phyloP scores from a whole-genome alignment of 2,113 vertebrate species.

The Heterochromis multidens region DNA sequence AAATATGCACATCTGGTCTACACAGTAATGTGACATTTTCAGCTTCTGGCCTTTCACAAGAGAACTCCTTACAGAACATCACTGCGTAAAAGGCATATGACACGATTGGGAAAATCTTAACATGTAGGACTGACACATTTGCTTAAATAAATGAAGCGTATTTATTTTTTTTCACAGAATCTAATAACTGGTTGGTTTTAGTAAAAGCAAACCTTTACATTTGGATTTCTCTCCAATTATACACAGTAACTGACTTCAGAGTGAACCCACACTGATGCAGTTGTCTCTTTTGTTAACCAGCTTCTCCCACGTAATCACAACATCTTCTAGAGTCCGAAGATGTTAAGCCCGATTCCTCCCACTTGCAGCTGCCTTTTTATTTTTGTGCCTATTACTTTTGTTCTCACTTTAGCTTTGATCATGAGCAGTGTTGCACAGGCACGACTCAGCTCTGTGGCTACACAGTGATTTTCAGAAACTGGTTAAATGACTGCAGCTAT shows the following conservation, averaged over 20 bases:
- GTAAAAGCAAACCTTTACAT: neutral
- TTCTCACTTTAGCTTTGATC: conserved; percentile 17
- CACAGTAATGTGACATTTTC: neutral
- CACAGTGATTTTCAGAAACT: neutral
- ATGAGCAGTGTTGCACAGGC: neutral
- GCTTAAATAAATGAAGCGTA: neutral
- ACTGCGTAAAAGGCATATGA: neutral
- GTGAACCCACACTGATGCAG: conserved; percentile 42
- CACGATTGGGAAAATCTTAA: neutral
- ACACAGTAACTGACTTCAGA: neutral
- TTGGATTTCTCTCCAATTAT: neutral
- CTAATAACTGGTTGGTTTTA: neutral
- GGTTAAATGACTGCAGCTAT: neutral
- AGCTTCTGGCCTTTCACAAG: neutral
- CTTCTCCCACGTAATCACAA: conserved; percentile 49
- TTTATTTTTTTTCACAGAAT: neutral
- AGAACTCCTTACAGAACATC: neutral
- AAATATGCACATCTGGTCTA: neutral
- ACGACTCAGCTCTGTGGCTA: neutral
- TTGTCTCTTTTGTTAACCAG: conserved; percentile 34
- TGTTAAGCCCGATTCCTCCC: conserved; percentile 51
- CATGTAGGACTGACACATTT: neutral
- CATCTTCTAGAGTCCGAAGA: conserved; percentile 41
- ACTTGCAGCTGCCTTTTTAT: conserved; percentile 61
- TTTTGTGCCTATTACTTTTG: conserved; percentile 11